Conservation (phyloP, 2,888 invertebrate species). For the Limulus polyphemus region DNA sequence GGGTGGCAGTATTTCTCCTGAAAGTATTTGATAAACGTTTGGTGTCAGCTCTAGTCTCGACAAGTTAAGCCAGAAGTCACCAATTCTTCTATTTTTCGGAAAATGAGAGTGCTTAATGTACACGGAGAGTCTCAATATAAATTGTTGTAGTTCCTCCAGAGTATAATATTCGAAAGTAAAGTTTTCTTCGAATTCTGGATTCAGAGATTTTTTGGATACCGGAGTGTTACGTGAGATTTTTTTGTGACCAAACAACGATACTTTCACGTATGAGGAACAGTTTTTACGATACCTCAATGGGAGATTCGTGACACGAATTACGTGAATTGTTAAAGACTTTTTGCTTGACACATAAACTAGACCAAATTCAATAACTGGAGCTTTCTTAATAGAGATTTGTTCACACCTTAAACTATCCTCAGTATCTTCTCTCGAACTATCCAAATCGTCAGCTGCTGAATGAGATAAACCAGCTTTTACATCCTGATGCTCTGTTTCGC, state of each 20-base stretch:
- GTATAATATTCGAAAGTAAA: constrained; percentile 1
- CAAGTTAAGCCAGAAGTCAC: constrained; percentile 8
- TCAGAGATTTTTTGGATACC: constrained; percentile 1
- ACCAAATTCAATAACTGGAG: not conserved
- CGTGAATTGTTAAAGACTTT: not conserved
- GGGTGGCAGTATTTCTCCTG: not conserved
- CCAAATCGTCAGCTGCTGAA: not conserved
- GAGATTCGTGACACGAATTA: not conserved
- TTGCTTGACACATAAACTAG: not conserved
- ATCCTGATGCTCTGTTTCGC: not conserved
- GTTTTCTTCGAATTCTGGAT: constrained; percentile 10
- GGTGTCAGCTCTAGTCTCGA: constrained; percentile 5
- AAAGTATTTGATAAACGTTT: not conserved
- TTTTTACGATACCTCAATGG: not conserved
- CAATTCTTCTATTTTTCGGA: constrained; percentile 6
- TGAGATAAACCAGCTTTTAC: too few species aligned
- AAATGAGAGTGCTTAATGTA: constrained; percentile 6
- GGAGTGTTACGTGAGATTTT: not conserved
- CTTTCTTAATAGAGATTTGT: not conserved
- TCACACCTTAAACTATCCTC: not conserved
- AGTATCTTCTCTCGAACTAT: not conserved
- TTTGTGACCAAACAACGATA: not conserved
- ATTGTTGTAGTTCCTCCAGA: constrained; percentile 4
- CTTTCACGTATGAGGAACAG: not conserved
- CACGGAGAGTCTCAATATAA: constrained; percentile 6